A percentile compares a stretch with the other conserved stretches of the same genome.
These are phyloP conservation scores for Otolemur garnettii DNA, from an alignment of 2,113 vertebrate species.

Conservation along the genomic window DNA sequence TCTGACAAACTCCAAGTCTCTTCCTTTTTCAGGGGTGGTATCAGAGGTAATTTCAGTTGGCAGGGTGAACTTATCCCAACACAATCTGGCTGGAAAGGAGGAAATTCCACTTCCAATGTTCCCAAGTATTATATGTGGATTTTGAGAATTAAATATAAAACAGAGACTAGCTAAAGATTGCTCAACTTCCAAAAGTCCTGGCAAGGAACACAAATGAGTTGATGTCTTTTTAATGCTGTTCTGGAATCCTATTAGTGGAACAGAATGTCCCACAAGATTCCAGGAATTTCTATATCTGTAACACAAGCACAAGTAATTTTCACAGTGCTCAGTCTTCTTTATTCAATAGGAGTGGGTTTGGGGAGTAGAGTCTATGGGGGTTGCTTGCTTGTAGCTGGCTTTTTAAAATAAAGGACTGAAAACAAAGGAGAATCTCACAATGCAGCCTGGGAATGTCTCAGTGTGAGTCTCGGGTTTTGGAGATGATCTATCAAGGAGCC, in stretches of 20 bases:
- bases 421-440: not conserved
- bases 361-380: not conserved
- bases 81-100: constrained; percentile 33
- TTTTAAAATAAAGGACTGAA: constrained; percentile 17
- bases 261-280: constrained; percentile 38
- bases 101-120: not conserved
- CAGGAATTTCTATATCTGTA: constrained; percentile 57
- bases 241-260: constrained; percentile 54
- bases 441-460: not conserved
- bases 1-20: constrained; percentile 39
- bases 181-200: constrained; percentile 39
- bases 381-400: not conserved
- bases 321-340: constrained; percentile 5
- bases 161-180: constrained; percentile 53
- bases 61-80: constrained; percentile 43
- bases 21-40: constrained; percentile 2
- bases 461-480: not conserved
- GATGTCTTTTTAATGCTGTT: not conserved
- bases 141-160: constrained; percentile 68
- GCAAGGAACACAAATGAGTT: constrained; percentile 5
- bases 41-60: constrained; percentile 56
- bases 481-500: not conserved
- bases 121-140: constrained; percentile 17
- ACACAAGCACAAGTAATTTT: constrained; percentile 50
- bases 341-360: not conserved